Base-by-base conservation (phyloP, 2,888 invertebrate species). In the Caenorhabditis panamensis region DNA sequence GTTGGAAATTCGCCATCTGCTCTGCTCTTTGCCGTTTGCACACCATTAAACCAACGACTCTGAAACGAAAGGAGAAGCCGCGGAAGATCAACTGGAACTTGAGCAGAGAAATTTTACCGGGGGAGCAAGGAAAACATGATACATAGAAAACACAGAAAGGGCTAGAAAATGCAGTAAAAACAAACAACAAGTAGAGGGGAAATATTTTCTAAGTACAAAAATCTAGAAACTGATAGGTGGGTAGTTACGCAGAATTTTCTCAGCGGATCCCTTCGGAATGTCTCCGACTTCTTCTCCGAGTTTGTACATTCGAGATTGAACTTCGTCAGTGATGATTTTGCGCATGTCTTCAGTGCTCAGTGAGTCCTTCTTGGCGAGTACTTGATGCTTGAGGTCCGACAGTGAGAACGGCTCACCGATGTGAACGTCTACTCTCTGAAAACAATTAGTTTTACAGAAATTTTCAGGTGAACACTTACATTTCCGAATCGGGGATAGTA, bases 401-500 rank as follows among this genome's bases (percentile, higher is more conserved):
- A 88, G 84, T 44, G 86, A 86, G 36, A 87, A 84, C 11, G 89
- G 89, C 24, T 87, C 85, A 1, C 89, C 89, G 18, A 89, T 76
- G 44, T 73, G 72, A 8, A 89, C 79, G 37, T 84, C 82, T 5
- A 89, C 88, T 11, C 71, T 84, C 88, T 88, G 72, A 53, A 84
- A 80, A 28, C n/a, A 8, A 44, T 58, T 2, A 49, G 22, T 18
- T 28, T 24, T 41, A 20, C 13, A 41, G 9, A 31, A 31, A 4
- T 31, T 1, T 26, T 20, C n/a, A n/a, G n/a, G n/a, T n/a, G n/a
- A n/a, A n/a, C n/a, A 78, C 80, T 79, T 26, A 89, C 89, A 37
- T 90, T 76, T 31, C 90, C 89, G 67, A 88, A 86, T 20, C 80
- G 79, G 1, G 89, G 89, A 72, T 89, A 90, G 64, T 89, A 90